A percentile compares a stretch with the other conserved stretches of the same genome.
phyloP scores from a whole-genome alignment of 92 coral and sea anemone species.

The Nematostella vectensis region DNA sequence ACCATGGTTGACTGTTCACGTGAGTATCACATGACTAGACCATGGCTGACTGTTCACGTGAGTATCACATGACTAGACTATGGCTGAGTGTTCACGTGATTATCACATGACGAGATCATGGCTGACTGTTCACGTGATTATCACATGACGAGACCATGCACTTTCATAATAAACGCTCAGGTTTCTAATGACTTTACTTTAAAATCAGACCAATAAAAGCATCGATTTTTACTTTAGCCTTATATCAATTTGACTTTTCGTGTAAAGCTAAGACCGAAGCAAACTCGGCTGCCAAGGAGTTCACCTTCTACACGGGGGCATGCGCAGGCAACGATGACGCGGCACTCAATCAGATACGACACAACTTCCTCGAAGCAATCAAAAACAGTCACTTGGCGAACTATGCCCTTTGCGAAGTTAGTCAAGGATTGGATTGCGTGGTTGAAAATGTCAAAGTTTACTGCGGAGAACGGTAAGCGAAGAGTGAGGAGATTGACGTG shows the following conservation, averaged over 20 bases:
- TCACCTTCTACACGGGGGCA: conserved; percentile 85
- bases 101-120: too few species aligned
- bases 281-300: conserved; percentile 62
- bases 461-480: conserved; percentile 50
- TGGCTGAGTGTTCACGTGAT: not conserved
- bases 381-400: conserved; percentile 68
- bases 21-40: conserved; percentile 17
- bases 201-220: too few species aligned
- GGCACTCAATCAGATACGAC: conserved; percentile 56
- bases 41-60: not conserved
- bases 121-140: conserved; percentile 88
- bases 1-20: conserved; percentile 96
- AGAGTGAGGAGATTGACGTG: not conserved
- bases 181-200: too few species aligned
- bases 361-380: conserved; percentile 62
- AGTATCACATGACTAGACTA: not conserved
- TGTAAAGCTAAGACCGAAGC: conserved; percentile 32
- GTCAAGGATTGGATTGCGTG: conserved; percentile 65
- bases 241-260: too few species aligned
- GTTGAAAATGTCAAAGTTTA: conserved; percentile 73
- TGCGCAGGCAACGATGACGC: conserved; percentile 56
- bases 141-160: not conserved
- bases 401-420: conserved; percentile 47
- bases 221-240: too few species aligned
- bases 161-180: too few species aligned